Conservation (phyloP, 1,140 invertebrate genomes). For the Stratiolaelaps scimitus region DNA sequence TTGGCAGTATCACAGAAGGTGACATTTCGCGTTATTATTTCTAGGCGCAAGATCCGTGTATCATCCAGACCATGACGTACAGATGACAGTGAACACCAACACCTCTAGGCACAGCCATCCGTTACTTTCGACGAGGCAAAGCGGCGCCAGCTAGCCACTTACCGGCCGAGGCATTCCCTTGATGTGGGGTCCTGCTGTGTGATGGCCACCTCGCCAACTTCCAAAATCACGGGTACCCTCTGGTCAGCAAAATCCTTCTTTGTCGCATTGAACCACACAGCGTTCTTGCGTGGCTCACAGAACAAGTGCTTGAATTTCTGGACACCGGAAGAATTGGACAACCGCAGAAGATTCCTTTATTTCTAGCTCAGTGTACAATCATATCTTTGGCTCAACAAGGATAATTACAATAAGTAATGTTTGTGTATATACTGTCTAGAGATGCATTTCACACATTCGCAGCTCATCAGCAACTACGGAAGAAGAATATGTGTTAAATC, state of each 20-base stretch:
- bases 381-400: too few relatives aligned
- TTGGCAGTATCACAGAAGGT: too few relatives aligned
- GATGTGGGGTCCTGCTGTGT: conserved; percentile 78
- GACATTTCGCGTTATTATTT: too few relatives aligned
- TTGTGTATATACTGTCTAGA: conserved; percentile 38
- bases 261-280: conserved; percentile 61
- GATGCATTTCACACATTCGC: conserved; percentile 40
- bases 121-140: conserved; percentile 34
- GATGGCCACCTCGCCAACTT: conserved; percentile 73
- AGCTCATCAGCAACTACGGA: conserved; percentile 39
- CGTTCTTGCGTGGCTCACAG: conserved; percentile 16
- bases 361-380: too few relatives aligned
- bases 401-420: too few relatives aligned
- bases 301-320: conserved; percentile 43
- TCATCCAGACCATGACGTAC: too few relatives aligned
- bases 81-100: too few relatives aligned
- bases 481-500: conserved; percentile 30
- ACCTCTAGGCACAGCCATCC: too few relatives aligned
- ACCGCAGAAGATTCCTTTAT: conserved; percentile 31
- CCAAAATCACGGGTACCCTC: conserved; percentile 66
- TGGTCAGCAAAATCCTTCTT: conserved; percentile 93
- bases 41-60: too few relatives aligned
- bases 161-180: conserved; percentile 44
- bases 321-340: conserved; percentile 34
- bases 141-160: background rate